These are phyloP conservation scores for Poecile montanus DNA, from an alignment of 2,797 vertebrate species.

Conservation along the genomic window DNA sequence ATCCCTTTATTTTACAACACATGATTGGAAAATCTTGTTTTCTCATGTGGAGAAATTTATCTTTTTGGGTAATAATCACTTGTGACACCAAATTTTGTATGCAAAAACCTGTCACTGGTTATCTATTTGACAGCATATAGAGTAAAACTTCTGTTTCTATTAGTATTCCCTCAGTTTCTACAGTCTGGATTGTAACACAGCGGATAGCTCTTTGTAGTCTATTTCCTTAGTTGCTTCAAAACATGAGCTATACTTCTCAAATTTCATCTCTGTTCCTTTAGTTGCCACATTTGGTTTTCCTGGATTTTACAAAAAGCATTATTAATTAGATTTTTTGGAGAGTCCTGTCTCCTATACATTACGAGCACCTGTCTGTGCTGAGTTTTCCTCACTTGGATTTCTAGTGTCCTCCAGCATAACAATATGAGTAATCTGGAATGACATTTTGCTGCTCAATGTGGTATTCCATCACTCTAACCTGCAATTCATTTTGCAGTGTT, in stretches of 20 bases:
- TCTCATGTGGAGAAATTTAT: neutral
- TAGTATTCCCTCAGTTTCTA: neutral
- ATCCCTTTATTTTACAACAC: neutral
- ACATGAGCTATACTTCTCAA: neutral
- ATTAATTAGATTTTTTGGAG: neutral
- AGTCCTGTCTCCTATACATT: neutral
- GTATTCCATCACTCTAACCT: neutral
- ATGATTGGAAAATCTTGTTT: neutral
- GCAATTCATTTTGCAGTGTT: neutral
- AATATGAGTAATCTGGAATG: neutral
- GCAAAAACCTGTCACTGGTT: neutral
- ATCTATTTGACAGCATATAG: neutral
- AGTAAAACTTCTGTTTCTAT: neutral
- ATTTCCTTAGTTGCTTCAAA: neutral
- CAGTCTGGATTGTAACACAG: neutral
- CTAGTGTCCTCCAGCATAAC: neutral
- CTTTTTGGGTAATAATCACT: neutral
- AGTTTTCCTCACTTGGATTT: neutral
- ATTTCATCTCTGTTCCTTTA: neutral
- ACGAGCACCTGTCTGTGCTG: neutral
- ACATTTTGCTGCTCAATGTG: neutral
- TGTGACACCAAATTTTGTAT: neutral
- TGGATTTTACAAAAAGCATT: neutral
- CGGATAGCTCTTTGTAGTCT: neutral
- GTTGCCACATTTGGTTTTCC: neutral